Percentiles rank a stretch among this genome's conserved stretches.
These are phyloP conservation scores for Chrysolina haemoptera DNA, from an alignment of 2,888 invertebrate species.

Conservation along the genomic window DNA sequence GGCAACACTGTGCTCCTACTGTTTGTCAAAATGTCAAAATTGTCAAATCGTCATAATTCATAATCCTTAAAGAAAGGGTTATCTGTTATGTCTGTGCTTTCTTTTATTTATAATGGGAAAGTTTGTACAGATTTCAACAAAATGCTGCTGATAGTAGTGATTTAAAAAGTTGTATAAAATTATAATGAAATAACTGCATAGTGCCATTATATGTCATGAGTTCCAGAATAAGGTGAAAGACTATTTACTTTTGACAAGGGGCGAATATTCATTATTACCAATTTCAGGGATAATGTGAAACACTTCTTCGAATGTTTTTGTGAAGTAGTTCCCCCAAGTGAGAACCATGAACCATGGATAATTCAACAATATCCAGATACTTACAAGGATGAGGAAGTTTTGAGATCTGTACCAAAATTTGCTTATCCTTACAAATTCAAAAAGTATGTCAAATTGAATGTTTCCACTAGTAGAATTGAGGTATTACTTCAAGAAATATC, in stretches of 20 bases:
- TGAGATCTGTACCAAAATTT: slow-evolving; percentile 91
- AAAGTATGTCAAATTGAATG: slow-evolving; percentile 71
- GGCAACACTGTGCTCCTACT: too few species aligned
- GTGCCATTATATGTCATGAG: slow-evolving; percentile 66
- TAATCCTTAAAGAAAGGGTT: not conserved
- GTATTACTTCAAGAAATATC: not conserved
- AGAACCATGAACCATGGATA: slow-evolving; percentile 79
- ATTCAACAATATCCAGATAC: slow-evolving; percentile 88
- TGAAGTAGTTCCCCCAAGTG: slow-evolving; percentile 81
- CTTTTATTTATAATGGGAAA: not conserved
- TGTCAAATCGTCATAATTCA: not conserved
- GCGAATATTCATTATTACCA: not conserved
- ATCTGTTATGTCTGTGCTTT: not conserved
- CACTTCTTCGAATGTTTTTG: slow-evolving; percentile 88
- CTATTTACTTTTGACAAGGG: slow-evolving; percentile 12
- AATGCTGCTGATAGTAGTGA: slow-evolving; percentile 1
- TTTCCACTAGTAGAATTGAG: slow-evolving; percentile 15
- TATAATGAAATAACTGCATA: slow-evolving; percentile 29
- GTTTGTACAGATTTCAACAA: not conserved
- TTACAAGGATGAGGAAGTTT: slow-evolving; percentile 87
- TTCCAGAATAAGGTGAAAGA: slow-evolving; percentile 71
- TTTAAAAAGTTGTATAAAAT: slow-evolving; percentile 11
- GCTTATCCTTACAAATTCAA: slow-evolving; percentile 89
- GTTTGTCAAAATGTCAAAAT: too few species aligned
- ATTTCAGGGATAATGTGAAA: slow-evolving; percentile 83